Evolutionary conservation across 1,140 invertebrate species (phyloP).

Genomic region (Diploscapter pachys): DNA sequence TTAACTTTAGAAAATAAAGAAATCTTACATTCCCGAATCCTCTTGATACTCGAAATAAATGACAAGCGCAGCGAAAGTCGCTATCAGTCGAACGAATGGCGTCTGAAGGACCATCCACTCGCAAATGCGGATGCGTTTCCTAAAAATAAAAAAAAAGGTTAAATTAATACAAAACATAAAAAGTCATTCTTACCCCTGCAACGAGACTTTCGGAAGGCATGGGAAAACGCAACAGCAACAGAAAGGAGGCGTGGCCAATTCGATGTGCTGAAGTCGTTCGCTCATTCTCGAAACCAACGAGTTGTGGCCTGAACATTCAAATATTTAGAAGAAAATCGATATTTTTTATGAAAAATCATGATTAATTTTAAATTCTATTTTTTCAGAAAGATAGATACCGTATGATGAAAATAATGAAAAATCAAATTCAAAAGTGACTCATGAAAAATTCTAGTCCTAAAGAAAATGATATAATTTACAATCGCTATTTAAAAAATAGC

Average conservation of each 20-base stretch:
- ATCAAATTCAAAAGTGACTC: background rate
- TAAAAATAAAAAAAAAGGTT: slow-evolving; percentile 28
- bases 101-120: slow-evolving; percentile 53
- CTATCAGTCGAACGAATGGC: slow-evolving; percentile 45
- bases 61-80: slow-evolving; percentile 46
- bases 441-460: background rate
- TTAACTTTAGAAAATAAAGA: background rate
- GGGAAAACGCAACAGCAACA: slow-evolving; percentile 56
- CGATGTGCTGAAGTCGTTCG: slow-evolving; percentile 35
- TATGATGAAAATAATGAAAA: background rate
- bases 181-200: slow-evolving; percentile 41
- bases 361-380: background rate
- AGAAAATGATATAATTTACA: background rate
- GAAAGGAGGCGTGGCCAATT: slow-evolving; percentile 50
- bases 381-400: background rate
- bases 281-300: slow-evolving; percentile 49
- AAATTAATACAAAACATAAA: no score
- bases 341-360: background rate
- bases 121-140: slow-evolving; percentile 44
- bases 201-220: slow-evolving; percentile 47
- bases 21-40: slow-evolving; percentile 34
- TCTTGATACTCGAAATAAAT: slow-evolving; percentile 53
- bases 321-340: no score
- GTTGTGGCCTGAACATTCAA: slow-evolving; percentile 18
- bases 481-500: slow-evolving; percentile 16